phyloP scores from a whole-genome alignment of 2,888 invertebrate species.

The Dermolepida albohirtum region DNA sequence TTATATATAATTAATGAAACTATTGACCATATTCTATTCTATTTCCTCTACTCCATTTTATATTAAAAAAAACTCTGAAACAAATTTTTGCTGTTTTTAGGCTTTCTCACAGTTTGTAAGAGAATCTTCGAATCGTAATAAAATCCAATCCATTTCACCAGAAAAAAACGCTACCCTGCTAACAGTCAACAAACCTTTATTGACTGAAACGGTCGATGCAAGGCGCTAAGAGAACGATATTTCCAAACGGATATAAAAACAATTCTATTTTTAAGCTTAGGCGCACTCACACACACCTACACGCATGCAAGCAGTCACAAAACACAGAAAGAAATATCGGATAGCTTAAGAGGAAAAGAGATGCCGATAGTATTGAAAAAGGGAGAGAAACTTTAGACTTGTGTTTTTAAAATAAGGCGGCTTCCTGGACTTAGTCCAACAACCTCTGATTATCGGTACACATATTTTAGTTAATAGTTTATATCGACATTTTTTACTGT shows the following conservation, averaged over 20 bases:
- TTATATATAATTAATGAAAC: too few species aligned
- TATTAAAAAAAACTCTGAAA: too few species aligned
- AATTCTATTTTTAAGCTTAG: constrained; percentile 32
- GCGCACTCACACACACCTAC: constrained; percentile 4
- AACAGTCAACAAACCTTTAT: constrained; percentile 17
- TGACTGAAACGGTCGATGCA: constrained; percentile 13
- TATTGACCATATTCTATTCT: too few species aligned
- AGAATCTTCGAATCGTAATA: neutral
- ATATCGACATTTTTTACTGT: constrained; percentile 3
- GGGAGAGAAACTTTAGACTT: constrained; percentile 21
- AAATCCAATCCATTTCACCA: constrained; percentile 20
- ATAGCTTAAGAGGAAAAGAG: constrained; percentile 8
- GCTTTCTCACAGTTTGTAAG: too few species aligned
- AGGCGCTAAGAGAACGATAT: constrained; percentile 29
- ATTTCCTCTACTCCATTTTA: too few species aligned
- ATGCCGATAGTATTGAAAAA: constrained; percentile 12
- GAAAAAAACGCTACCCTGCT: constrained; percentile 13
- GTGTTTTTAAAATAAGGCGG: constrained; percentile 40
- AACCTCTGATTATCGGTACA: constrained; percentile 32
- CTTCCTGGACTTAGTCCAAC: constrained; percentile 40
- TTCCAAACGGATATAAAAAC: constrained; percentile 35
- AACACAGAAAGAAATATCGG: constrained; percentile 1
- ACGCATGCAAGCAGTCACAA: too few species aligned
- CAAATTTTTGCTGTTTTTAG: too few species aligned
- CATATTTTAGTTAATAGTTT: constrained; percentile 21